A percentile compares a stretch with the other conserved stretches of the same genome.
These are phyloP conservation scores for Nemopilema nomurai DNA, from an alignment of 30 jellyfish, hydroid and myxozoan species.

Conservation along the genomic window DNA sequence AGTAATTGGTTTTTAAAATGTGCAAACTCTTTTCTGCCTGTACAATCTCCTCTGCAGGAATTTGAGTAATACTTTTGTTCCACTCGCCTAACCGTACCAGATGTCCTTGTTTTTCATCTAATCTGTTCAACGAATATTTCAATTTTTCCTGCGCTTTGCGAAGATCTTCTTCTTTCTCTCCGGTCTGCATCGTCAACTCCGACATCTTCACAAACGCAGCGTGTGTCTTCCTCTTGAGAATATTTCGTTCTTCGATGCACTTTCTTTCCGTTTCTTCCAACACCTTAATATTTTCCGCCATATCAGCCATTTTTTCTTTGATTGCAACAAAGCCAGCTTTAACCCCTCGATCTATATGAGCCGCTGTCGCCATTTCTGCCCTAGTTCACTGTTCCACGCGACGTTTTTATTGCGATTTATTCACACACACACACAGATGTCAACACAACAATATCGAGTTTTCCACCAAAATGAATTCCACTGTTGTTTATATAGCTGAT, in stretches of 20 bases:
- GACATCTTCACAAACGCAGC: constrained; percentile 57
- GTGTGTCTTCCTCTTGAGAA: constrained; percentile 18
- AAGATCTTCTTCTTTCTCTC: constrained; percentile 55
- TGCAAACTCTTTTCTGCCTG: constrained; percentile 19
- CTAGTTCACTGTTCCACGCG: background rate
- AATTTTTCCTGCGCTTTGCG: constrained; percentile 33
- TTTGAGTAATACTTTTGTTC: constrained; percentile 44
- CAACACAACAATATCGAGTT: background rate
- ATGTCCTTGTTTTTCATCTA: constrained; percentile 51
- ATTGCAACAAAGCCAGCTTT: constrained; percentile 57
- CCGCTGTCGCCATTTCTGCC: constrained; percentile 42
- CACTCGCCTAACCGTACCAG: constrained; percentile 23
- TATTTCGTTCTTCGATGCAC: background rate
- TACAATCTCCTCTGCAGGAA: constrained; percentile 32
- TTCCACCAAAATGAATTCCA: background rate
- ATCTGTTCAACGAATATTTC: constrained; percentile 4
- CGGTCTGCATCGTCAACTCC: constrained; percentile 47
- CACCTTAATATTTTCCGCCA: constrained; percentile 35
- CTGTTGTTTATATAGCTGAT: background rate
- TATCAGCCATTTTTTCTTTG: constrained; percentile 40
- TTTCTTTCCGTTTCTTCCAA: constrained; percentile 31
- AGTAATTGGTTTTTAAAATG: constrained; percentile 10
- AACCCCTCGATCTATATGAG: constrained; percentile 40
- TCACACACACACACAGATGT: background rate
- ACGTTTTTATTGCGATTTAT: background rate